Evolutionary conservation across 2,113 vertebrate species (phyloP).

Genomic region (Sminthopsis crassicaudata): DNA sequence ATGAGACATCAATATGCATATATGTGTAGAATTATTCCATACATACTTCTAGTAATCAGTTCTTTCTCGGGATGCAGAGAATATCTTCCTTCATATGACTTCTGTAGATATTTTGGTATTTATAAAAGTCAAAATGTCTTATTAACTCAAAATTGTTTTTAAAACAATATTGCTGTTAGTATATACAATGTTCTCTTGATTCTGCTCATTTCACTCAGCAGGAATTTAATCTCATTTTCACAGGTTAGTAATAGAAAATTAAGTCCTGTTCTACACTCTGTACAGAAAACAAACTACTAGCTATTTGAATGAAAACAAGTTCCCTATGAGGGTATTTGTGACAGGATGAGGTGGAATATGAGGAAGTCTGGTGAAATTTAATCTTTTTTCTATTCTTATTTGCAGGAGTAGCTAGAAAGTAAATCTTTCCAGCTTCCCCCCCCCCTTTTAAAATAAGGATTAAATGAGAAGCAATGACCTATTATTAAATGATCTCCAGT

Average conservation of each 20-base stretch:
- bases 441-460: background rate
- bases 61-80: background rate
- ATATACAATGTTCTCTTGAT: background rate
- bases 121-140: background rate
- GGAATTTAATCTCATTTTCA: background rate
- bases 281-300: background rate
- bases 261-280: background rate
- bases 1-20: background rate
- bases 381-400: background rate
- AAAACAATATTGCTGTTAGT: background rate
- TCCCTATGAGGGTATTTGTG: background rate
- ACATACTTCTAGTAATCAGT: background rate
- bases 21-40: no score
- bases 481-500: background rate
- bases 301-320: background rate
- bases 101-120: background rate
- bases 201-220: background rate
- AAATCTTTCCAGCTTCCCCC: background rate
- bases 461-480: background rate
- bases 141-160: background rate
- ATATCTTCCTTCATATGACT: background rate
- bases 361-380: background rate
- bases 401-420: background rate
- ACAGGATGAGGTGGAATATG: no score
- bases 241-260: background rate